Conservation (phyloP, 1,140 invertebrate species). For the Protaetia brevitarsis region DNA sequence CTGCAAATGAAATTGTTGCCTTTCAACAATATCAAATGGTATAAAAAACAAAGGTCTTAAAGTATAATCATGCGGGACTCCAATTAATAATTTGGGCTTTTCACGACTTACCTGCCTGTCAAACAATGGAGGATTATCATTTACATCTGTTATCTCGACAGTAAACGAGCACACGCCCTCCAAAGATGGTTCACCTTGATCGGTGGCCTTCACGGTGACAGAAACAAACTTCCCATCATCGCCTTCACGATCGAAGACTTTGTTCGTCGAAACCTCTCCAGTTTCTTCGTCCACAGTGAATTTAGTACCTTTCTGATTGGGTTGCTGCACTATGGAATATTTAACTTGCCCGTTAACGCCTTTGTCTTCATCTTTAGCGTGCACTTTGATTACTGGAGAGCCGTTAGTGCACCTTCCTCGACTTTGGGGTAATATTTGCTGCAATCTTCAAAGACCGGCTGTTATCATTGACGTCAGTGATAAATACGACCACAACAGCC, state of each 20-base stretch:
- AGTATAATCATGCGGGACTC: no score
- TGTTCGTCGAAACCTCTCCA: constrained; percentile 90
- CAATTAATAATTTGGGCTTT: no score
- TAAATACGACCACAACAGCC: constrained; percentile 94
- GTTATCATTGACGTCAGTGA: constrained; percentile 95
- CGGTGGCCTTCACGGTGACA: constrained; percentile 92
- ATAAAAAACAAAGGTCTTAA: background rate
- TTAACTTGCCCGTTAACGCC: constrained; percentile 90
- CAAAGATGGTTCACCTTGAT: constrained; percentile 91
- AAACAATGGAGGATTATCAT: constrained; percentile 91
- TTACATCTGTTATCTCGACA: constrained; percentile 93
- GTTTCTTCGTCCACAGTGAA: constrained; percentile 94
- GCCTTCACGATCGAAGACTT: constrained; percentile 93
- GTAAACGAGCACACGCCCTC: constrained; percentile 95
- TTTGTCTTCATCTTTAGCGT: constrained; percentile 92
- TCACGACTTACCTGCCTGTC: constrained; percentile 86
- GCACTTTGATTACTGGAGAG: constrained; percentile 88
- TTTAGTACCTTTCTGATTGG: constrained; percentile 93
- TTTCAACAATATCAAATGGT: background rate
- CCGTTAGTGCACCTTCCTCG: constrained; percentile 88
- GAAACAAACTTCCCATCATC: constrained; percentile 95
- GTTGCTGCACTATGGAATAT: constrained; percentile 94
- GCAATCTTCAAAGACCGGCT: constrained; percentile 91
- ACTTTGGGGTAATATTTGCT: constrained; percentile 88
- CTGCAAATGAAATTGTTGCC: constrained; percentile 50